These are phyloP conservation scores for Malurus leucopterus DNA, from an alignment of 2,797 vertebrate genomes.

Conservation along the genomic window DNA sequence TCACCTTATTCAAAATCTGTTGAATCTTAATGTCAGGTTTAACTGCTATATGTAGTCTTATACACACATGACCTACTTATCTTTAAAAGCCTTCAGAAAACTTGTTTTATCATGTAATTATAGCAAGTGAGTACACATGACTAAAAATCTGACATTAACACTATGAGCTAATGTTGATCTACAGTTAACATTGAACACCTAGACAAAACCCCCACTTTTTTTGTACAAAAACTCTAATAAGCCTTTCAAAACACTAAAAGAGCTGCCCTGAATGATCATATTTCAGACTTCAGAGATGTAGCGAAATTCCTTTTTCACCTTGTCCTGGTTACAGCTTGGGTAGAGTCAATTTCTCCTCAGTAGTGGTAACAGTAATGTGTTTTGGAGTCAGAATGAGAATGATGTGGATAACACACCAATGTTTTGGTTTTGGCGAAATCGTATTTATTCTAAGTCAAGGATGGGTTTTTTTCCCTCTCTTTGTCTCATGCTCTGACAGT, in stretches of 20 bases:
- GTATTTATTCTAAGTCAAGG: not conserved
- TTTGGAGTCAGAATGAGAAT: not conserved
- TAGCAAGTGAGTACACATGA: not conserved
- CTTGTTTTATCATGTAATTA: not conserved
- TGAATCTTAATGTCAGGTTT: not conserved
- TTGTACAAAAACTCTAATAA: not conserved
- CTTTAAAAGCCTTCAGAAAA: not conserved
- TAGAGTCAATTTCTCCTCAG: not conserved
- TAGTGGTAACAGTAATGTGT: not conserved
- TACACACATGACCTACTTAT: not conserved
- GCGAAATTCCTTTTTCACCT: not conserved
- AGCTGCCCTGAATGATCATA: not conserved
- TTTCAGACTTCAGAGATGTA: not conserved
- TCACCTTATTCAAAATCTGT: not conserved
- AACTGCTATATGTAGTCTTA: not conserved
- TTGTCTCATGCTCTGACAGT: not conserved
- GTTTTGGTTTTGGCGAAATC: not conserved
- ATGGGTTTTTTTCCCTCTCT: not conserved
- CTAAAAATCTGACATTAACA: not conserved
- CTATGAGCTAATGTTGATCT: not conserved
- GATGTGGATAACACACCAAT: not conserved
- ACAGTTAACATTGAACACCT: not conserved
- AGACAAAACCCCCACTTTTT: rapidly evolving
- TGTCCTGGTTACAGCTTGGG: not conserved
- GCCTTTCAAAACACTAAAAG: not conserved